Base-by-base conservation (phyloP, 1,140 invertebrate species). In the Ephestia elutella region DNA sequence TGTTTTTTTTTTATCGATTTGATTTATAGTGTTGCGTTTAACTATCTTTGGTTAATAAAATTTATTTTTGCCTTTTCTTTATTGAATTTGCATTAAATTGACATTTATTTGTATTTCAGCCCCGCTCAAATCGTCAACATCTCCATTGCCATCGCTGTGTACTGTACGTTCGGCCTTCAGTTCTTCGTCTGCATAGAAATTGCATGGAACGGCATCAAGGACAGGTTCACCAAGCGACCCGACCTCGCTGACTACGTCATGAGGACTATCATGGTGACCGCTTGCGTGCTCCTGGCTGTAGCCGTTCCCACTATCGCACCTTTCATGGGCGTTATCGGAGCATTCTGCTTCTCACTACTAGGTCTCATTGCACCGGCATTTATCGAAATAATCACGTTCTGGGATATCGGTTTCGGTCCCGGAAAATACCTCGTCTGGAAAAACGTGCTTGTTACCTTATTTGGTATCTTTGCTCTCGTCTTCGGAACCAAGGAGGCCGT, bases 111-210 rank as follows among this genome's bases (percentile, higher is more conserved):
- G 35, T 50, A 65, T 85, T 76, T 0, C 90, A 97, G 96, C 71
- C 90, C 95, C 11, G 95, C 96, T 25, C 93, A 97, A 90, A 87
- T 92, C 28, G 96, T 98, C 0, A 94, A 96, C 84, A 87, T 98
- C 38, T 88, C 96, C 35, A 97, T 99, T 76, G 95, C 92, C 0
- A 75, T 97, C 11, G 95, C 96, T 1, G 96, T 99, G 2, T 98
- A 95, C 78, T 95, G 96, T 75, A 97, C 96, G 0, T 99, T 97
- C 82, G 96, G 95, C n/a, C 91, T 99, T 44, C 98, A 99, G 87
- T 96, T 98, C 76, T 99, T 96, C 83, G 97, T 99, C 0, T 97
- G 97, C 75, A 85, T 96, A 18, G 95, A 96, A 73, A 96, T 96
- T 61, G 92, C 90, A 44, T 95, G 94, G 94, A 92, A 91, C 73